phyloP scores from a whole-genome alignment of 2,113 vertebrate species.

The Vidua macroura region DNA sequence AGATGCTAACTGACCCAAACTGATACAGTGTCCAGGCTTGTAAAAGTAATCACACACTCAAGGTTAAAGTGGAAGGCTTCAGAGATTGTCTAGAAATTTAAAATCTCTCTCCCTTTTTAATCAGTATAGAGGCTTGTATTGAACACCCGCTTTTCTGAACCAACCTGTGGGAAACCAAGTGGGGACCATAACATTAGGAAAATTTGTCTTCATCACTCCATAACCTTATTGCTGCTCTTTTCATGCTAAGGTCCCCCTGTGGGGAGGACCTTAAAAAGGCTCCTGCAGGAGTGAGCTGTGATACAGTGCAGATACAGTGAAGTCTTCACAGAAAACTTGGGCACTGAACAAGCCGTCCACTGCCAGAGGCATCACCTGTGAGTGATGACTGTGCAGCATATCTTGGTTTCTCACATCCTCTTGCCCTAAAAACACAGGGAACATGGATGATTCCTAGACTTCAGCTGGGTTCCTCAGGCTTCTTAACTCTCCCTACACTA shows the following conservation, averaged over 20 bases:
- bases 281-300: not conserved
- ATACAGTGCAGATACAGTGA: not conserved
- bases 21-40: not conserved
- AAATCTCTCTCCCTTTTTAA: not conserved
- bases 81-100: not conserved
- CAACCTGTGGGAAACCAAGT: not conserved
- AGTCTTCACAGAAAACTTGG: not conserved
- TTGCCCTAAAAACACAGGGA: not conserved
- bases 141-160: not conserved
- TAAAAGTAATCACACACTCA: not conserved
- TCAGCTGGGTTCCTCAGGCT: not conserved
- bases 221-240: not conserved
- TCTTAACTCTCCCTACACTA: not conserved
- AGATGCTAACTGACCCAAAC: conserved; percentile 33
- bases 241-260: not conserved
- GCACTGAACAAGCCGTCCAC: not conserved
- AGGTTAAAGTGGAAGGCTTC: conserved; percentile 7
- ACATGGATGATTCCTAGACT: not conserved
- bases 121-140: not conserved
- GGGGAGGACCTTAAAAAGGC: not conserved
- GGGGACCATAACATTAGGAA: not conserved
- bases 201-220: not conserved
- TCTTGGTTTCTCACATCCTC: not conserved
- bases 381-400: accelerated
- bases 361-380: not conserved